Evolutionary conservation across 2,113 vertebrate species (phyloP).

Genomic region (Phocoena phocoena): DNA sequence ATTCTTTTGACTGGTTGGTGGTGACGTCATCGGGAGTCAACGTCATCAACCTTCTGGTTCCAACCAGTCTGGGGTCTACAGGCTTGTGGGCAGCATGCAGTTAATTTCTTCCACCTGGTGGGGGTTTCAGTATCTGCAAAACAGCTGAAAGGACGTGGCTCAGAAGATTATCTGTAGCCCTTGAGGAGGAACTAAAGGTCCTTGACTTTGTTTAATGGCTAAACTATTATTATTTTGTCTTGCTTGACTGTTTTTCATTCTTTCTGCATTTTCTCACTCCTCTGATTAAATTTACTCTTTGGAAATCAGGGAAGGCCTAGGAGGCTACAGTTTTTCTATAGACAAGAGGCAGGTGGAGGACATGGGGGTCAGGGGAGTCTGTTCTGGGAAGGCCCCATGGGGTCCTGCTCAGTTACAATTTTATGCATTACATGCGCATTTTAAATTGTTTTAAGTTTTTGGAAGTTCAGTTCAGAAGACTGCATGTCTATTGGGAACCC

Average conservation of each 20-base stretch:
- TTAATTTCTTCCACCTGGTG: neutral
- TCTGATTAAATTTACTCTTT: no score
- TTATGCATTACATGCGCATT: neutral
- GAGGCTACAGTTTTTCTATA: neutral
- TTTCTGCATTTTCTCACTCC: no score
- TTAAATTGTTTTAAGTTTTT: slow-evolving; percentile 22
- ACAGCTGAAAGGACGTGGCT: neutral
- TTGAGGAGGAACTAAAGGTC: neutral
- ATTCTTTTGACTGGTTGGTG: neutral
- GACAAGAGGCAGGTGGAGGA: neutral
- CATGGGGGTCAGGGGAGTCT: neutral
- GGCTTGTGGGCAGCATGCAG: neutral
- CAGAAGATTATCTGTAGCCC: neutral
- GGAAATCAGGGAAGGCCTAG: no score
- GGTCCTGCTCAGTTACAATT: neutral
- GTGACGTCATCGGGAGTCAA: neutral
- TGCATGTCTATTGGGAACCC: neutral
- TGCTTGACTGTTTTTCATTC: no score
- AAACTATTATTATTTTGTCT: no score
- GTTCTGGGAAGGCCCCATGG: neutral
- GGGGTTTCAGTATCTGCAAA: neutral
- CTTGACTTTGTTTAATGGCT: neutral
- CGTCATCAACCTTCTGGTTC: neutral
- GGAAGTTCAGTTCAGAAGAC: neutral
- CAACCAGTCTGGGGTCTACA: neutral